Percentiles rank a stretch among this genome's conserved stretches.
Evolutionary conservation across 1,140 invertebrate genomes (phyloP).

Genomic region (Tribolium castaneum): DNA sequence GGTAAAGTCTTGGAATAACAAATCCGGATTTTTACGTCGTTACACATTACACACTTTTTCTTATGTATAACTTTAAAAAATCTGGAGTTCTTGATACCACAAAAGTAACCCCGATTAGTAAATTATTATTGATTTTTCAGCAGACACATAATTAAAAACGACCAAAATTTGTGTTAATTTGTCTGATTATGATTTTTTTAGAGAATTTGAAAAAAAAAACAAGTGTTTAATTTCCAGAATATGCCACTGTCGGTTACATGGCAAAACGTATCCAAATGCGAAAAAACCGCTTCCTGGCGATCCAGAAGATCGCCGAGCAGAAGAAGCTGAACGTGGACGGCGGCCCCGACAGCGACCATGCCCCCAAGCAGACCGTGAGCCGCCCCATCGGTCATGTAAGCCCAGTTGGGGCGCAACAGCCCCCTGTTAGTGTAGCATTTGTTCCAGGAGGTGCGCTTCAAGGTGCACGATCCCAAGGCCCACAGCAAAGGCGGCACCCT

Average conservation of each 20-base stretch:
- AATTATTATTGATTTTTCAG: too few relatives aligned
- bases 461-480: constrained; percentile 92
- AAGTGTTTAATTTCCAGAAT: constrained; percentile 73
- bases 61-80: too few relatives aligned
- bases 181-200: too few relatives aligned
- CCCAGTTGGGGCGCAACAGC: background rate
- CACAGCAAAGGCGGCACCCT: constrained; percentile 90
- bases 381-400: constrained; percentile 62
- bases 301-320: constrained; percentile 91
- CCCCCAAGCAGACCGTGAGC: constrained; percentile 81
- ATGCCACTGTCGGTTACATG: constrained; percentile 95
- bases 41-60: too few relatives aligned
- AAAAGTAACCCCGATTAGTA: too few relatives aligned
- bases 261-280: constrained; percentile 95
- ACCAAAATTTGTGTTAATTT: too few relatives aligned
- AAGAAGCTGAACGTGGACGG: constrained; percentile 83
- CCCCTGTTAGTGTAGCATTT: constrained; percentile 75
- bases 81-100: too few relatives aligned
- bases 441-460: constrained; percentile 94
- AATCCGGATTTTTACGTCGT: too few relatives aligned
- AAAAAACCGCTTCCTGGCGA: constrained; percentile 87
- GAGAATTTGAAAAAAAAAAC: too few relatives aligned
- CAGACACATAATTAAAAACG: too few relatives aligned
- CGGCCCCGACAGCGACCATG: constrained; percentile 76
- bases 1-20: too few relatives aligned